These are phyloP conservation scores for Phyllostomus hastatus DNA, from an alignment of 2,113 vertebrate genomes.

Conservation along the genomic window DNA sequence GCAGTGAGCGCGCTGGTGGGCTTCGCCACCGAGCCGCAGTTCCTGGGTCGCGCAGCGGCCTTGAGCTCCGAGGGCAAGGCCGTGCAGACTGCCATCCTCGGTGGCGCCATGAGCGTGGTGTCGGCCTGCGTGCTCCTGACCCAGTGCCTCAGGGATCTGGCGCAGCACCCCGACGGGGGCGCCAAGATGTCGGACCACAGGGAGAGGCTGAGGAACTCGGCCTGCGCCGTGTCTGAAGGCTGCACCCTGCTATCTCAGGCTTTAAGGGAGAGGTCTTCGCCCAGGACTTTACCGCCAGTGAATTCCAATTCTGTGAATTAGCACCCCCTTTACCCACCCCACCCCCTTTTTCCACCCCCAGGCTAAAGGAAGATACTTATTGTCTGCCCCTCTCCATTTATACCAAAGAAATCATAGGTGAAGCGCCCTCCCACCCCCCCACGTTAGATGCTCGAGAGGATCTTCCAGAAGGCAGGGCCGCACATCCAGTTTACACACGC, in stretches of 20 bases:
- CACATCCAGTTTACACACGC: neutral
- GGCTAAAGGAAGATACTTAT: constrained; percentile 77
- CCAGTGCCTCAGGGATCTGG: constrained; percentile 98
- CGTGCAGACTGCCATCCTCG: constrained; percentile 96
- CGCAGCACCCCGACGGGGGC: constrained; percentile 95
- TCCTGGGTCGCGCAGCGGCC: constrained; percentile 92
- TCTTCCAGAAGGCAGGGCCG: neutral
- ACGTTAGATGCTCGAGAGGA: neutral
- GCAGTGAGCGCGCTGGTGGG: constrained; percentile 94
- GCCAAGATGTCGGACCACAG: constrained; percentile 96
- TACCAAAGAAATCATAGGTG: constrained; percentile 92
- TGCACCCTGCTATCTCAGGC: constrained; percentile 99
- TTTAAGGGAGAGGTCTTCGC: constrained; percentile 96
- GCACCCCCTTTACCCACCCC: constrained; percentile 53
- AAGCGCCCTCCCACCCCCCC: neutral
- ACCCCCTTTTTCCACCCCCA: constrained; percentile 17
- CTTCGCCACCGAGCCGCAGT: constrained; percentile 97
- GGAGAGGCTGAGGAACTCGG: constrained; percentile 94
- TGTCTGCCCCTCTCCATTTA: constrained; percentile 72
- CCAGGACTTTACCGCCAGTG: constrained; percentile 96
- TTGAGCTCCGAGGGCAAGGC: constrained; percentile 94
- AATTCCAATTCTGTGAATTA: constrained; percentile 99
- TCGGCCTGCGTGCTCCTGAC: constrained; percentile 98
- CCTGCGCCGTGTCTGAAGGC: constrained; percentile 96
- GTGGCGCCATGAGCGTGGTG: constrained; percentile 98